Base-by-base conservation (phyloP, 1,140 invertebrate genomes). In the Cryptotermes secundus region DNA sequence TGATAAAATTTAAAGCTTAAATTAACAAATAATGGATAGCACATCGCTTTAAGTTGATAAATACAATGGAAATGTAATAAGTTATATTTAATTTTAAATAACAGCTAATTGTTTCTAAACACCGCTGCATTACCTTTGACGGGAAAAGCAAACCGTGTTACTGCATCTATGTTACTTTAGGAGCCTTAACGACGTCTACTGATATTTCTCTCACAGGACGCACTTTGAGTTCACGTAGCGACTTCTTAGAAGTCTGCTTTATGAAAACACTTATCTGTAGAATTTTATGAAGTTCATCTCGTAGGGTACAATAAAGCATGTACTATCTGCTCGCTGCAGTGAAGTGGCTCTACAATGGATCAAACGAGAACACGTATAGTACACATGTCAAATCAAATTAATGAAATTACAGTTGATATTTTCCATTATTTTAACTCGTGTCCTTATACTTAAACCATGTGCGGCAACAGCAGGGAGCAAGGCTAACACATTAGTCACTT, bases 391-490 rank as follows among this genome's bases (percentile, higher is more conserved):
- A 72, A 72, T 72, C 59, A 72, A 72, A 72, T 72, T 72, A 72
- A 72, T 72, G 59, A n/a, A 72, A 72, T 26, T 72, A 31, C 59
- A n/a, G 59, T 72, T 72, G 26, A 72, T 72, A n/a, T 72, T 72
- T 72, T 31, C 59, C 59, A 72, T 72, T 72, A 72, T 72, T 72
- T 65, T 72, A 72, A 72, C 59, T 72, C 7, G 26, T 72, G 31
- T 65, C n/a, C 24, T 14, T n/a, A 12, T 65, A 65, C 31, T 72
- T 72, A 72, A n/a, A 72, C 26, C 19, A n/a, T 72, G n/a, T 72
- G 59, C 59, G 4, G 26, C 59, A 72, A 72, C 31, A 72, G 26
- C 31, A 72, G 26, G 19, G 26, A 3, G 59, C 10, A 31, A n/a
- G n/a, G 59, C 9, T 72, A 72, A 31, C n/a, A 72, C 59, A 31